Base-by-base conservation (phyloP, 2,113 vertebrate genomes). In the Gymnarchus niloticus region DNA sequence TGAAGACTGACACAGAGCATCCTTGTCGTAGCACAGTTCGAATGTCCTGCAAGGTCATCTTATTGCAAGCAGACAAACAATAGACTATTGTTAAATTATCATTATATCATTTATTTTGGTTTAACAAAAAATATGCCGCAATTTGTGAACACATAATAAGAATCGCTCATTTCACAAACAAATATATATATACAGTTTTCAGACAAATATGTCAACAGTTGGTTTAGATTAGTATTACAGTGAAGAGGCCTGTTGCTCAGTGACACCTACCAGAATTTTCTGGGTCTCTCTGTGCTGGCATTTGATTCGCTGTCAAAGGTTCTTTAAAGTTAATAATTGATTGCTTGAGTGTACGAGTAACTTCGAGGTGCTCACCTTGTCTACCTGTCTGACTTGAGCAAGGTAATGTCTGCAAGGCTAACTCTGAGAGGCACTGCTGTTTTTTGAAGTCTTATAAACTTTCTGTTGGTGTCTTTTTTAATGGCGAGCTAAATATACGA, bases 271-370 rank as follows among this genome's bases (percentile, higher is more conserved):
- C 77, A 80, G 51, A 81, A 52, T 28, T 52, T 81, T 81, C 78
- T 54, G 33, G 49, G n/a, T 7, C 52, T 52, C 25, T 81, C 78
- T 81, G 78, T 23, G 19, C 78, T 81, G 78, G 49, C 78, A 81
- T 81, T 52, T 82, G 80, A 82, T 82, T 82, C 80, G 23, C 49
- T 56, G 80, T 82, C 49, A 82, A 54, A 54, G 80, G 80, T 78
- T 25, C 76, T 5, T 78, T 78, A 78, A 78, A 78, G 44, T 82
- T 51, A 82, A 82, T 82, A 56, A 54, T 82, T 82, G 54, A 82
- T 81, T 81, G 78, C 78, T 46, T 8, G 76, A 78, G 76, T 78
- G 76, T 46, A 21, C 46, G 76, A 78, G 76, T 78, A 48, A 78
- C 76, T 78, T 78, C 76, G 17, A 78, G 23, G 44, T 48, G 73